Conservation (phyloP, 1,140 invertebrate genomes). For the Sminthurides bifidus region DNA sequence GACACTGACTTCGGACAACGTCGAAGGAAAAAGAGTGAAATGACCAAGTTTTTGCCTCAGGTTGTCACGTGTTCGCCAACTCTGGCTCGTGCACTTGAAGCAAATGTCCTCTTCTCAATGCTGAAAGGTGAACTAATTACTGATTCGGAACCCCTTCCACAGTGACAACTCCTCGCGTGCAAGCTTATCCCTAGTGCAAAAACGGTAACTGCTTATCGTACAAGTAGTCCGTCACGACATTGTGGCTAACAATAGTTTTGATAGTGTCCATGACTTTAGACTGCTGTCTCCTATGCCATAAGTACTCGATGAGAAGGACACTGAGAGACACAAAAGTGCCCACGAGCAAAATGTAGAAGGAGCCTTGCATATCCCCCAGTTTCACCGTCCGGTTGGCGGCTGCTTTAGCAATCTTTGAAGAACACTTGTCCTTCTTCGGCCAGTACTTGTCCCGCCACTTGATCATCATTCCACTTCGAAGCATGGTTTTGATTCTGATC, state of each 20-base stretch:
- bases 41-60: too few species aligned
- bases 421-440: conserved; percentile 67
- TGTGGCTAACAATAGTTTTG: conserved; percentile 15
- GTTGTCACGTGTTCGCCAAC: too few species aligned
- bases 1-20: too few species aligned
- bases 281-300: conserved; percentile 3
- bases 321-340: conserved; percentile 13
- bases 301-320: conserved; percentile 17
- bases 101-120: too few species aligned
- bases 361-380: conserved; percentile 30
- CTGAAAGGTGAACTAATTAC: too few species aligned
- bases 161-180: too few species aligned
- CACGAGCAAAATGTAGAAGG: conserved; percentile 23
- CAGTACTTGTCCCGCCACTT: conserved; percentile 68
- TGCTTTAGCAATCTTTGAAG: neutral
- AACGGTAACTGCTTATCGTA: too few species aligned
- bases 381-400: conserved; percentile 17
- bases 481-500: conserved; percentile 61
- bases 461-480: conserved; percentile 68
- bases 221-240: too few species aligned
- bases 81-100: too few species aligned
- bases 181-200: too few species aligned
- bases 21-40: too few species aligned
- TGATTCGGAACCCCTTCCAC: too few species aligned
- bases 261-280: conserved; percentile 20